Evolutionary conservation across 1,140 invertebrate species (phyloP).

Genomic region (Holcopasites calliopsidis): DNA sequence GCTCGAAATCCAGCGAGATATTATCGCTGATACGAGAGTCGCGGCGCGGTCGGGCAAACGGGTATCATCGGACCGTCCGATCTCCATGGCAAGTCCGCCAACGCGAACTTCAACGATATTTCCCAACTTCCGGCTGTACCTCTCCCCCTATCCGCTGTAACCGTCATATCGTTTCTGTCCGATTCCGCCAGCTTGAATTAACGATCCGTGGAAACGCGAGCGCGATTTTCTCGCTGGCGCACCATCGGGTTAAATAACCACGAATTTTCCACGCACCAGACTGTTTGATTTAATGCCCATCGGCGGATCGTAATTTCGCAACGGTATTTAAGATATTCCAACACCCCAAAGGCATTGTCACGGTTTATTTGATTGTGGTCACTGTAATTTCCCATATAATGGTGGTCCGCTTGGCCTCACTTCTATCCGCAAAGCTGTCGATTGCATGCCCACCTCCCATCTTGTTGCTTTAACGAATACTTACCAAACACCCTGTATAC

Average conservation of each 20-base stretch:
- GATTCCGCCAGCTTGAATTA: background rate
- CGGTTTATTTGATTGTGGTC: constrained; percentile 17
- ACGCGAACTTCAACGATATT: constrained; percentile 26
- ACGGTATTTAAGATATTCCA: constrained; percentile 13
- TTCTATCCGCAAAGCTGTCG: background rate
- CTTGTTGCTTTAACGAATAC: background rate
- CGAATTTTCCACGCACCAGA: constrained; percentile 3
- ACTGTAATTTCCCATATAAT: background rate
- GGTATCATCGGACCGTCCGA: constrained; percentile 5
- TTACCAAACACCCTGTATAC: too few species aligned
- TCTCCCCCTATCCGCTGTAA: background rate
- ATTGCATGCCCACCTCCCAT: background rate
- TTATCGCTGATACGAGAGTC: constrained; percentile 54
- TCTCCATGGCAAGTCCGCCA: background rate
- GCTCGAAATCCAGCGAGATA: constrained; percentile 51
- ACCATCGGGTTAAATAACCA: constrained; percentile 1
- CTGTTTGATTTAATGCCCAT: background rate
- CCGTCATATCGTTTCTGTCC: background rate
- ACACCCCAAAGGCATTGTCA: background rate
- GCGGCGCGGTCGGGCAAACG: constrained; percentile 3
- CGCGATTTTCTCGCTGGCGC: constrained; percentile 1
- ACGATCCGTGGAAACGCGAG: constrained; percentile 2
- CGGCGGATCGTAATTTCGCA: constrained; percentile 1
- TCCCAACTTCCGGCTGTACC: constrained; percentile 35
- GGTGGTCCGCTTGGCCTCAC: background rate